Base-by-base conservation (phyloP, 23 tunicate species). In the Corella eumyota region DNA sequence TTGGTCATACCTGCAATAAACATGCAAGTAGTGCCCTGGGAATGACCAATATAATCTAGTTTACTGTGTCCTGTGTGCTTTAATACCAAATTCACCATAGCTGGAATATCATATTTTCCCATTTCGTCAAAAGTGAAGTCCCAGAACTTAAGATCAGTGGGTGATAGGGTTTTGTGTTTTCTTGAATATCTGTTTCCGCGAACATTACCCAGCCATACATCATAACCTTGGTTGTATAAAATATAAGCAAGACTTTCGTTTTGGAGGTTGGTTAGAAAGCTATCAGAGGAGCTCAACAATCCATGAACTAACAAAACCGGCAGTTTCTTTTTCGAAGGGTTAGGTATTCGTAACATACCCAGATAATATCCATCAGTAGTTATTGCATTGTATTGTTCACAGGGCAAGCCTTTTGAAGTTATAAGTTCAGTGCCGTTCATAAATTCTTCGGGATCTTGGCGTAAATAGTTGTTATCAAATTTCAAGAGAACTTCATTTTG, bases 151-250 rank as follows among this genome's bases (percentile, higher is more conserved):
- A 28, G 20, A 1, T 88, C 63, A 34, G 66, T 36, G 13, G 81
- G 77, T 26, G 68, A 51, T 5, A 72, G 36, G 2, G 30, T 52
- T 0, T 26, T 72, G 62, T 88, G 96, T 11, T 62, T 55, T 17
- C 58, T 61, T 32, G 96, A 74, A 50, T 88, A 88, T n/a, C 61
- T 55, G 58, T 88, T 88, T 5, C 96, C 96, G 11, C 96, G 65
- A 28, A 88, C 81, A 67, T 88, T 88, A 3, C 96, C 96, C 0
- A 88, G 77, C 96, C 96, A 88, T 32, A 88, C 96, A 72, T 88
- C 96, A 79, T 50, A 88, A 6, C 96, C 96, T 6, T 34, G 46
- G 45, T 79, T 65, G 38, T 74, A 68, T 0, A 88, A 73, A 40
- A 88, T 75, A 53, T 63, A 88, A 0, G 96, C 88, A 23, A 88